These are phyloP conservation scores for Torymus tubicola DNA, from an alignment of 2,888 invertebrate genomes.

Conservation along the genomic window DNA sequence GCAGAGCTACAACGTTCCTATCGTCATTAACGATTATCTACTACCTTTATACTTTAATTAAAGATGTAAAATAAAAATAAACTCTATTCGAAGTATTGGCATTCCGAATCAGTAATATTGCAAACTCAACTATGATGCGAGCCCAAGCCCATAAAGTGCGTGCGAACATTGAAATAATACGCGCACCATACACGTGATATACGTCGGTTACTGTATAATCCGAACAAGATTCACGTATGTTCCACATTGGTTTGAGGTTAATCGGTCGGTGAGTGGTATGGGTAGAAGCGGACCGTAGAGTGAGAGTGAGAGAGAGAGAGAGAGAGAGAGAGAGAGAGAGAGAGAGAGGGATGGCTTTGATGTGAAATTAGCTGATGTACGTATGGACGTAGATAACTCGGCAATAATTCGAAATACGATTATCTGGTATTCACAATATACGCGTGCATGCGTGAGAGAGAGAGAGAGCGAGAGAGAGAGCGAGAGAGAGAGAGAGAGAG, in stretches of 20 bases:
- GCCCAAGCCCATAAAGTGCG: not conserved
- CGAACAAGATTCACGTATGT: constrained; percentile 36
- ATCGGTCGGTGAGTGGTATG: constrained; percentile 23
- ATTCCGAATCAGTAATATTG: constrained; percentile 42
- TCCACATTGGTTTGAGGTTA: constrained; percentile 37
- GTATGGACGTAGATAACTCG: constrained; percentile 45
- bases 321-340: too few species aligned
- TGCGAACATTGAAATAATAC: constrained; percentile 13
- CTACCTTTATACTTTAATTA: too few species aligned
- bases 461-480: too few species aligned
- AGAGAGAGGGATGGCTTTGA: constrained; percentile 31
- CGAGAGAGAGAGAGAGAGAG: too few species aligned
- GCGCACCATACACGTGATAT: not conserved
- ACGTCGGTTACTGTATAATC: constrained; percentile 24
- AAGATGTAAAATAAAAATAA: too few species aligned
- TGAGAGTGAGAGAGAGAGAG: too few species aligned
- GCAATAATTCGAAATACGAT: constrained; percentile 50
- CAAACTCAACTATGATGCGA: not conserved
- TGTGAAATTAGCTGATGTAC: constrained; percentile 49
- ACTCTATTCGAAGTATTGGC: constrained; percentile 12
- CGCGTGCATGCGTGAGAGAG: too few species aligned
- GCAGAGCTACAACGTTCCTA: too few species aligned
- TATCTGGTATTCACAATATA: constrained; percentile 17
- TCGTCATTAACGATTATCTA: too few species aligned
- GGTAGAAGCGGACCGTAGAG: too few species aligned